These are phyloP conservation scores for Malurus leucopterus DNA, from an alignment of 2,797 vertebrate species.

Conservation along the genomic window DNA sequence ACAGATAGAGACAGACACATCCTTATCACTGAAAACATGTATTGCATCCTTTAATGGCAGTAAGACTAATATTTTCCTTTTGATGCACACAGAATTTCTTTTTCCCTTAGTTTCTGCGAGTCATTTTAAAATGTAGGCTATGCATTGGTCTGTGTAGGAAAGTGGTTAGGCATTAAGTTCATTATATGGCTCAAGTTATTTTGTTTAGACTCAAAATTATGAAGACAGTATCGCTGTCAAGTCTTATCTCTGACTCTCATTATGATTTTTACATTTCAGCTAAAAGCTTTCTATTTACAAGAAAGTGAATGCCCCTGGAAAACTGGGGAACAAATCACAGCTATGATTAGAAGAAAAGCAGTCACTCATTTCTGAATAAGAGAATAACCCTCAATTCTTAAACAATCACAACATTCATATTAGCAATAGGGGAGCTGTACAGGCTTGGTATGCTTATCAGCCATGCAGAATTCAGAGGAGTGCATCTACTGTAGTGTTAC, in stretches of 20 bases:
- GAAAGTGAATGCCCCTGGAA: not conserved
- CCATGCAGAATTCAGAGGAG: not conserved
- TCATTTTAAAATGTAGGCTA: not conserved
- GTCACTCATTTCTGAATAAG: constrained; percentile 1
- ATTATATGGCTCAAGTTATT: not conserved
- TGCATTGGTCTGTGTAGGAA: not conserved
- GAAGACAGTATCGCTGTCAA: not conserved
- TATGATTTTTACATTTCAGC: constrained; percentile 19
- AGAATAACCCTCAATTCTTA: not conserved
- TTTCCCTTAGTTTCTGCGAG: not conserved
- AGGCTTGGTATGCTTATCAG: not conserved
- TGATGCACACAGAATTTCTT: not conserved
- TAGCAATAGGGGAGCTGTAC: not conserved
- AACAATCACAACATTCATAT: not conserved
- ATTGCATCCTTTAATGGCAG: not conserved
- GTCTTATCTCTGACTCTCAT: not conserved
- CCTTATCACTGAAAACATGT: not conserved
- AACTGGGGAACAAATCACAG: not conserved
- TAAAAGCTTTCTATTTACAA: not conserved
- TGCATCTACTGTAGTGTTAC: not conserved
- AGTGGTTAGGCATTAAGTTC: not conserved
- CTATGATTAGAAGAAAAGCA: constrained; percentile 12
- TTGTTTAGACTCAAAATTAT: constrained; percentile 15
- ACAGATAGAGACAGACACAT: not conserved
- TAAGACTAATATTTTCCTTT: not conserved